Evolutionary conservation across 30 jellyfish, hydroid and myxozoan genomes (phyloP).

Genomic region (Sanderia malayensis): DNA sequence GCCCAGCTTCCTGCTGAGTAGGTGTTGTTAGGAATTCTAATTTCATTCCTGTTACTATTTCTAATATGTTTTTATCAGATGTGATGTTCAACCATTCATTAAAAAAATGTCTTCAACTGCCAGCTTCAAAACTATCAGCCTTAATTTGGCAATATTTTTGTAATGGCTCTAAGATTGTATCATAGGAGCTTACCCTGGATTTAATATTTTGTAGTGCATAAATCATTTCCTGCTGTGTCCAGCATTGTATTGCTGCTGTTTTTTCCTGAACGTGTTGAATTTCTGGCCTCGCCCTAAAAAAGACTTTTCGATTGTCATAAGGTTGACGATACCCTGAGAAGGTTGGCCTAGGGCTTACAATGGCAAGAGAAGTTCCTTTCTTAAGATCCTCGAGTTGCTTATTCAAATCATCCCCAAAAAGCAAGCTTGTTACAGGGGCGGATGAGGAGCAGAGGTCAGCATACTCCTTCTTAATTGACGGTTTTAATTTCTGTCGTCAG

Average conservation of each 20-base stretch:
- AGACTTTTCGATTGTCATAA: not conserved
- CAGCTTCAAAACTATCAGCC: not conserved
- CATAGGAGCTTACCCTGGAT: constrained; percentile 3
- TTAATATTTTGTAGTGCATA: not conserved
- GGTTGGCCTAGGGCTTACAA: not conserved
- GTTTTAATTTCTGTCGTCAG: not conserved
- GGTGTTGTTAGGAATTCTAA: no score
- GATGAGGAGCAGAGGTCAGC: not conserved
- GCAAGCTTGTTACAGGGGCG: not conserved
- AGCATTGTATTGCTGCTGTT: not conserved
- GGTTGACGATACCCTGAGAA: not conserved
- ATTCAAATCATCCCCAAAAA: not conserved
- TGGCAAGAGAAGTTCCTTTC: not conserved
- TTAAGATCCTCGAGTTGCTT: not conserved
- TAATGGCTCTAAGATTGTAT: no score
- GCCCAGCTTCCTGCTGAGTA: no score
- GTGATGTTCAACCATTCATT: no score
- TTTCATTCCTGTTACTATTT: no score
- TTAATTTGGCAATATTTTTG: not conserved
- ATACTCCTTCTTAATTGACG: not conserved
- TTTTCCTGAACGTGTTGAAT: not conserved
- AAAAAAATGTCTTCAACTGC: no score
- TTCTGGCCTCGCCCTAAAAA: not conserved
- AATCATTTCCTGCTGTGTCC: constrained; percentile 1
- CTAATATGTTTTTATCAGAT: no score